phyloP scores from a whole-genome alignment of 2,888 invertebrate species.

The Podabrus alpinus region DNA sequence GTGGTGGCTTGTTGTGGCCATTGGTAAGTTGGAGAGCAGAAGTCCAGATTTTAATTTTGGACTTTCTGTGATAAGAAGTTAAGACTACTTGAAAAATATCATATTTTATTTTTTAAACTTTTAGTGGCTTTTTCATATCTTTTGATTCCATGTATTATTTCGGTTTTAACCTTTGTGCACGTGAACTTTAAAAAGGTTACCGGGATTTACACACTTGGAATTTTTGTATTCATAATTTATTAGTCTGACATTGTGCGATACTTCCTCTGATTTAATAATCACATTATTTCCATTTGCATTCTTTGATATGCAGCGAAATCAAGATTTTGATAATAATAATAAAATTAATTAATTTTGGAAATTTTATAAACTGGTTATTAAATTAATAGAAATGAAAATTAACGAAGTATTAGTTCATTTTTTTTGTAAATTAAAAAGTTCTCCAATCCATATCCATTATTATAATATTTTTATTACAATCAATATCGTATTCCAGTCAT shows the following conservation, averaged over 20 bases:
- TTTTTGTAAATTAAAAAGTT: not conserved
- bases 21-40: not conserved
- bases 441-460: not conserved
- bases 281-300: not conserved
- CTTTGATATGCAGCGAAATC: not conserved
- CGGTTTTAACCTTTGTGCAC: not conserved
- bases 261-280: not conserved
- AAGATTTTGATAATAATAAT: not conserved
- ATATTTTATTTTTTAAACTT: not conserved
- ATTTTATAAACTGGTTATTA: not conserved
- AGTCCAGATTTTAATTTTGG: not conserved
- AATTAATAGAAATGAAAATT: not conserved
- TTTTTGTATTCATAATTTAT: not conserved
- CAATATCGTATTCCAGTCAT: not conserved
- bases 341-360: not conserved
- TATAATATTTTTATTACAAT: not conserved
- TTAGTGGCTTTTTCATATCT: not conserved
- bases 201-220: not conserved
- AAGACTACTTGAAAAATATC: not conserved
- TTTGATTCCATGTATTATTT: not conserved
- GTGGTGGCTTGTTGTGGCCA: too few species aligned
- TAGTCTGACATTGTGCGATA: not conserved
- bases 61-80: not conserved
- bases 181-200: not conserved
- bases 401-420: not conserved